Evolutionary conservation across 2,888 invertebrate species (phyloP).

Genomic region (Mamestra brassicae): DNA sequence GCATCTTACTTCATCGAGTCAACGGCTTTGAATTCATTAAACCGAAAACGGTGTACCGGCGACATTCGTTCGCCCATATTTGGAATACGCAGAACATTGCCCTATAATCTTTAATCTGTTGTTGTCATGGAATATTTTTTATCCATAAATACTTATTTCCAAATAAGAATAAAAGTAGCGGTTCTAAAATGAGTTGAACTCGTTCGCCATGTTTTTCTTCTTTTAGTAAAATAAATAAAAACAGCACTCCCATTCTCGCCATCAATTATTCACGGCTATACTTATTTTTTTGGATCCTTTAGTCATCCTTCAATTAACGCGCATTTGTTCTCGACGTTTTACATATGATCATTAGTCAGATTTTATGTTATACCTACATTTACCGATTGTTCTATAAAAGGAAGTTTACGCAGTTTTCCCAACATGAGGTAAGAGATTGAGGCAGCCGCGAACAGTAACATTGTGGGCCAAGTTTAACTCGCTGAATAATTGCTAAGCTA

Average conservation of each 20-base stretch:
- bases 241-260: conserved; percentile 24
- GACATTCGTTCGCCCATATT: conserved; percentile 74
- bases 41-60: conserved; percentile 71
- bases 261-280: conserved; percentile 43
- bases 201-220: conserved; percentile 35
- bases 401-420: conserved; percentile 62
- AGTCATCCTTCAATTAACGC: conserved; percentile 40
- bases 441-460: conserved; percentile 72
- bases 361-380: background rate
- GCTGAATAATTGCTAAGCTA: conserved; percentile 78
- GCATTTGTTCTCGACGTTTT: conserved; percentile 15
- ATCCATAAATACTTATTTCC: conserved; percentile 57
- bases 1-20: conserved; percentile 67
- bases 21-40: conserved; percentile 75
- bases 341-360: conserved; percentile 9
- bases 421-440: conserved; percentile 64
- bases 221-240: conserved; percentile 37
- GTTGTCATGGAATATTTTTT: conserved; percentile 64
- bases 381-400: conserved; percentile 24
- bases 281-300: conserved; percentile 15
- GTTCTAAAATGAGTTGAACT: conserved; percentile 43
- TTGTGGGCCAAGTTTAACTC: conserved; percentile 74
- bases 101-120: conserved; percentile 75
- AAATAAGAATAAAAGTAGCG: conserved; percentile 52
- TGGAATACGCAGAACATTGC: conserved; percentile 73